These are phyloP conservation scores for Crossocerus cetratus DNA, from an alignment of 2,888 invertebrate genomes.

Conservation along the genomic window DNA sequence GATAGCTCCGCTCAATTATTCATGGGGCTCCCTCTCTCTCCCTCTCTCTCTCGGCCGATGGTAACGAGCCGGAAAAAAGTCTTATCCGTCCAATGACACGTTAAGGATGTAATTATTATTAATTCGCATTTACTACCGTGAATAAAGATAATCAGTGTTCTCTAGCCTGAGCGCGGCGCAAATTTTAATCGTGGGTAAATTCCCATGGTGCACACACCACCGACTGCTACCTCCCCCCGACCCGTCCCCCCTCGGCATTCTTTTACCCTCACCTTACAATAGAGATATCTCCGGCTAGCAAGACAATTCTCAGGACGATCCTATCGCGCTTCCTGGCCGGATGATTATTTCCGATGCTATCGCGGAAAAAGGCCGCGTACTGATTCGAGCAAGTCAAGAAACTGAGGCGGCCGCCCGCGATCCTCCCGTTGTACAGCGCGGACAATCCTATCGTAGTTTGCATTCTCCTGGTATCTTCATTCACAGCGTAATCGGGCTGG, in stretches of 20 bases:
- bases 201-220: slow-evolving; percentile 70
- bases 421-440: slow-evolving; percentile 1
- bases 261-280: slow-evolving; percentile 65
- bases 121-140: slow-evolving; percentile 71
- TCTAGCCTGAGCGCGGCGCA: slow-evolving; percentile 68
- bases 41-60: slow-evolving; percentile 2
- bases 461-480: background rate
- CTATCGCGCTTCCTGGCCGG: slow-evolving; percentile 68
- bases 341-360: slow-evolving; percentile 59
- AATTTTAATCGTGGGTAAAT: slow-evolving; percentile 77
- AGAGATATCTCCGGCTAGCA: slow-evolving; percentile 65
- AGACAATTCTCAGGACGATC: slow-evolving; percentile 67
- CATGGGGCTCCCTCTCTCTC: too few species aligned
- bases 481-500: background rate
- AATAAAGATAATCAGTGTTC: slow-evolving; percentile 72
- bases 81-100: slow-evolving; percentile 66
- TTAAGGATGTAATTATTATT: slow-evolving; percentile 72
- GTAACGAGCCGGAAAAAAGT: slow-evolving; percentile 29
- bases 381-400: slow-evolving; percentile 32
- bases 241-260: slow-evolving; percentile 64
- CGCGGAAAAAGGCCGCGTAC: slow-evolving; percentile 34
- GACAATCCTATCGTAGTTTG: background rate
- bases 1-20: too few species aligned
- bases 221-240: too few species aligned
- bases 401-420: slow-evolving; percentile 16